Percentiles rank a stretch among this genome's conserved stretches.
Evolutionary conservation across 2,113 vertebrate genomes (phyloP).

Genomic region (Daphoenositta chrysoptera): DNA sequence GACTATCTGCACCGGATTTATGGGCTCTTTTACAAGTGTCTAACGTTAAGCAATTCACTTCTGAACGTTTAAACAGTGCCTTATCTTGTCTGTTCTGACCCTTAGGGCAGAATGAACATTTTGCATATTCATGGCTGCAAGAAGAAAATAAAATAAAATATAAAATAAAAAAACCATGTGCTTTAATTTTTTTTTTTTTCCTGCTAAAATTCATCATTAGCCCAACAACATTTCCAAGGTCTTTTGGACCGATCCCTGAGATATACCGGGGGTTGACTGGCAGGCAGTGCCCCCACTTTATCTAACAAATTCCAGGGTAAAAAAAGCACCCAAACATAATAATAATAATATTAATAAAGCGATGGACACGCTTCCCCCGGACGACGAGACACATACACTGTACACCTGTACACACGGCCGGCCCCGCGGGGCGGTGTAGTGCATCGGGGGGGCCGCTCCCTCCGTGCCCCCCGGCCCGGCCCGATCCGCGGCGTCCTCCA

Average conservation of each 20-base stretch:
- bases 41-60: slow-evolving; percentile 36
- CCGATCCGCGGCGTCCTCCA: background rate
- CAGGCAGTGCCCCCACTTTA: background rate
- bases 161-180: background rate
- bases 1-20: background rate
- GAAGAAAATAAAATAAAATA: slow-evolving; percentile 17
- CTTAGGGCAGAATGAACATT: background rate
- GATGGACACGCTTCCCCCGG: background rate
- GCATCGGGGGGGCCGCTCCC: background rate
- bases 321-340: background rate
- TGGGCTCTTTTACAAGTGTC: slow-evolving; percentile 41
- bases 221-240: slow-evolving; percentile 28
- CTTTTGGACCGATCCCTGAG: slow-evolving; percentile 53
- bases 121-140: background rate
- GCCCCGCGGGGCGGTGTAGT: slow-evolving; percentile 1
- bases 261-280: background rate
- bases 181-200: slow-evolving; percentile 25
- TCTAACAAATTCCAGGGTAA: slow-evolving; percentile 18
- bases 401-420: slow-evolving; percentile 54
- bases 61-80: background rate
- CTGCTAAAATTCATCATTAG: slow-evolving; percentile 4
- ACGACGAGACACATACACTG: slow-evolving; percentile 30
- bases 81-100: background rate
- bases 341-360: slow-evolving; percentile 47
- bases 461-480: background rate